Percentiles rank a stretch among this genome's conserved stretches.
Conservation (phyloP, 2,797 vertebrate genomes). For the Centroberyx gerrardi region DNA sequence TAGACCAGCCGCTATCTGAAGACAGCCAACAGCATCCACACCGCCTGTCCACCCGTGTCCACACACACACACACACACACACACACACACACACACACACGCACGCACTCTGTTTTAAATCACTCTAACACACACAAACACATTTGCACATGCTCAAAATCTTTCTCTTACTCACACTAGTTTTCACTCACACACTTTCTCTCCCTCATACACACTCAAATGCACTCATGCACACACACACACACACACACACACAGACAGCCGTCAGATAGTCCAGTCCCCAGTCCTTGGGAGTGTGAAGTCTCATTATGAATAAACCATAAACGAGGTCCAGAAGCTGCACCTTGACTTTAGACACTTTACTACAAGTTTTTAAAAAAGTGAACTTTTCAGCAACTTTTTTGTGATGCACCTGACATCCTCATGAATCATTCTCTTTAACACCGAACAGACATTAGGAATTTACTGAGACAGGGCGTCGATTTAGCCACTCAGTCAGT, state of each 20-base stretch:
- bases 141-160: constrained; percentile 35
- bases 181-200: constrained; percentile 46
- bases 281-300: constrained; percentile 59
- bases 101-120: neutral
- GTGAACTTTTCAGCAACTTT: constrained; percentile 48
- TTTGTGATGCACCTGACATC: constrained; percentile 36
- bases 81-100: constrained; percentile 15
- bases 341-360: constrained; percentile 62
- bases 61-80: constrained; percentile 38
- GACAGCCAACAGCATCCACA: constrained; percentile 59
- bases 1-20: constrained; percentile 62
- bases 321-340: constrained; percentile 50
- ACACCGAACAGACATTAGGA: neutral
- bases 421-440: constrained; percentile 46
- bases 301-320: constrained; percentile 75
- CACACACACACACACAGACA: constrained; percentile 27
- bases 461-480: neutral
- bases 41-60: constrained; percentile 55
- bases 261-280: constrained; percentile 38
- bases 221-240: constrained; percentile 11
- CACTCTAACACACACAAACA: constrained; percentile 16
- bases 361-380: constrained; percentile 52
- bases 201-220: constrained; percentile 21
- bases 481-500: constrained; percentile 13
- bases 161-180: constrained; percentile 27